Evolutionary conservation across 2,113 vertebrate species (phyloP).

Genomic region (Synodontis membranacea): DNA sequence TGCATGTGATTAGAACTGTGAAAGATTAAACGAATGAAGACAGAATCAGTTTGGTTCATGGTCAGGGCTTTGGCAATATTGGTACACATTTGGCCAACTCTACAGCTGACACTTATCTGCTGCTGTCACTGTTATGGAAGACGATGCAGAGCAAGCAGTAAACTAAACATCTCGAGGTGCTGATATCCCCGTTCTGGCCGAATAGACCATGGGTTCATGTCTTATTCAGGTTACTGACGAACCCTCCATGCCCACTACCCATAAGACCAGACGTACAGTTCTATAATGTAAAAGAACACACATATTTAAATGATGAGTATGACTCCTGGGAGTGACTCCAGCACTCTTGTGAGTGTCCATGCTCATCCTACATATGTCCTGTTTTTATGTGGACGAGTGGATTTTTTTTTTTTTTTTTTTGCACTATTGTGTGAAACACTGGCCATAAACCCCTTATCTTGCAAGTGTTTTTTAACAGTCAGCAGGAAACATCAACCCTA

Average conservation of each 20-base stretch:
- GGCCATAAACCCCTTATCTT: slow-evolving; percentile 17
- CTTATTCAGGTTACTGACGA: not conserved
- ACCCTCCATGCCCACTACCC: too few species aligned
- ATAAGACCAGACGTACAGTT: not conserved
- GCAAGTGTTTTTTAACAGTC: not conserved
- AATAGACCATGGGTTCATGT: not conserved
- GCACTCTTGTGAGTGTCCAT: not conserved
- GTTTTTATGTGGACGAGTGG: not conserved
- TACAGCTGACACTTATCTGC: not conserved
- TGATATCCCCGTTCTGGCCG: too few species aligned
- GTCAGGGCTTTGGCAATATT: not conserved
- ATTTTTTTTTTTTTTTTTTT: not conserved
- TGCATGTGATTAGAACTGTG: slow-evolving; percentile 5
- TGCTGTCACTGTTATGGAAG: not conserved
- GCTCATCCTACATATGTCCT: not conserved
- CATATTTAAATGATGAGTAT: not conserved
- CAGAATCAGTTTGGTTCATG: not conserved
- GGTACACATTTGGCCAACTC: not conserved
- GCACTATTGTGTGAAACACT: slow-evolving; percentile 9
- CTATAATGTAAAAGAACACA: not conserved
- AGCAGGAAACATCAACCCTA: not conserved
- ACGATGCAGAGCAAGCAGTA: too few species aligned
- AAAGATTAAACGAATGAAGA: not conserved
- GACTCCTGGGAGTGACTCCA: not conserved
- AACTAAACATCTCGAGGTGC: not conserved